phyloP scores from a whole-genome alignment of 2,888 invertebrate genomes.

The Epistrophe grossulariae region DNA sequence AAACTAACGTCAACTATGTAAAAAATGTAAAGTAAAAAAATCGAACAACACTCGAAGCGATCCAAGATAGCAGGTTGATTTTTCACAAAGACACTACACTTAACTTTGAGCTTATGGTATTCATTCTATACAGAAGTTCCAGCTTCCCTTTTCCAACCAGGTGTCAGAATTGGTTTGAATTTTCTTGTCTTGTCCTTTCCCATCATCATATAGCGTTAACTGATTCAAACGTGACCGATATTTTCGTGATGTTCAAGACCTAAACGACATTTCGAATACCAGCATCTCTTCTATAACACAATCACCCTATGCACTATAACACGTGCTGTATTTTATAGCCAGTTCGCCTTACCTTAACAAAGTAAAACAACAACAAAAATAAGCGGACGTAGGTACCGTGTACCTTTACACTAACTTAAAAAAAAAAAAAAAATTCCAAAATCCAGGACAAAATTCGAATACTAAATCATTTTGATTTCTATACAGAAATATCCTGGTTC shows the following conservation, averaged over 20 bases:
- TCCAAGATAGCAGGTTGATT: conserved; percentile 17
- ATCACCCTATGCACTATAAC: conserved; percentile 32
- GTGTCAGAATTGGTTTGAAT: conserved; percentile 63
- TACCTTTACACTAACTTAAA: too few species aligned
- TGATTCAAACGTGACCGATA: conserved; percentile 60
- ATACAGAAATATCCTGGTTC: conserved; percentile 58
- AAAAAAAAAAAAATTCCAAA: conserved; percentile 26
- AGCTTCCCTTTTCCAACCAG: conserved; percentile 36
- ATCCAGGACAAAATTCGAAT: conserved; percentile 70
- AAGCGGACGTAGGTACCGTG: background rate
- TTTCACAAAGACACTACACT: background rate
- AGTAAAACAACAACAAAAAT: background rate
- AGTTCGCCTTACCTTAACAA: background rate
- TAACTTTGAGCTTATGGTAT: background rate
- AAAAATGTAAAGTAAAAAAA: too few species aligned
- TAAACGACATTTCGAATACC: conserved; percentile 30
- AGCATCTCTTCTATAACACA: conserved; percentile 8
- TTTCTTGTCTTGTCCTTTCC: conserved; percentile 23
- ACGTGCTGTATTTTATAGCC: conserved; percentile 49
- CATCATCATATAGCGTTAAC: conserved; percentile 4
- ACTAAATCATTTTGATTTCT: conserved; percentile 59
- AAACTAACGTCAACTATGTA: too few species aligned
- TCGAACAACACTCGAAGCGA: too few species aligned
- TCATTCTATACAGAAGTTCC: background rate
- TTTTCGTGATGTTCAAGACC: conserved; percentile 51